These are phyloP conservation scores for Drosophila monieri DNA, from an alignment of 2,888 invertebrate genomes.

Conservation along the genomic window DNA sequence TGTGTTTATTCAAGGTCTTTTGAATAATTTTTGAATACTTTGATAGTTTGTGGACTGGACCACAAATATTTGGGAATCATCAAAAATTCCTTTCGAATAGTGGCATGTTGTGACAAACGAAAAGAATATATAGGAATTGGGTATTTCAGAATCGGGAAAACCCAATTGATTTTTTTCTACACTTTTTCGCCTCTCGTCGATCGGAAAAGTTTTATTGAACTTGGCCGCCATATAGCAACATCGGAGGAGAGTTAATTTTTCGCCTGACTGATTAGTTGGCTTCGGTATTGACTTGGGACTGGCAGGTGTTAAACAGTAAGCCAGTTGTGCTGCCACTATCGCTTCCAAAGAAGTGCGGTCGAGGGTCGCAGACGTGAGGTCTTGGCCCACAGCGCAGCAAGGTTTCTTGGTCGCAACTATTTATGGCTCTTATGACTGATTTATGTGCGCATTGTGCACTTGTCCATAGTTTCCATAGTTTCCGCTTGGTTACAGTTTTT, in stretches of 20 bases:
- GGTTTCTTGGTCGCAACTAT: constrained; percentile 32
- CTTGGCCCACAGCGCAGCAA: constrained; percentile 18
- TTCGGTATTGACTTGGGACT: not conserved
- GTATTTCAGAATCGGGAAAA: constrained; percentile 29
- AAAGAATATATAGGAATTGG: not conserved
- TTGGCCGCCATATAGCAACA: constrained; percentile 43
- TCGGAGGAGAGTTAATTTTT: not conserved
- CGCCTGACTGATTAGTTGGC: constrained; percentile 14
- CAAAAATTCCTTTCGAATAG: not conserved
- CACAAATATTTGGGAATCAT: not conserved
- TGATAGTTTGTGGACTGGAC: not conserved
- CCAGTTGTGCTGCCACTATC: not conserved
- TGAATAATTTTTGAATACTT: not conserved
- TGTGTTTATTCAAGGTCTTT: not conserved
- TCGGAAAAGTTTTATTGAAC: constrained; percentile 63
- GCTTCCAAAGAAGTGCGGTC: constrained; percentile 5
- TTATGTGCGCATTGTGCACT: constrained; percentile 35
- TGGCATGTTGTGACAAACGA: not conserved
- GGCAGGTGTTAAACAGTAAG: constrained; percentile 27
- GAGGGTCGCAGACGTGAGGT: constrained; percentile 17
- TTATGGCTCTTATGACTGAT: constrained; percentile 27
- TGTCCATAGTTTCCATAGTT: constrained; percentile 36
- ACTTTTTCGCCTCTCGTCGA: not conserved
- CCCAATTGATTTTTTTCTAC: not conserved
- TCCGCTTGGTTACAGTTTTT: constrained; percentile 41